Evolutionary conservation across 2,888 invertebrate species (phyloP).

Genomic region (Watsonalla cultraria): DNA sequence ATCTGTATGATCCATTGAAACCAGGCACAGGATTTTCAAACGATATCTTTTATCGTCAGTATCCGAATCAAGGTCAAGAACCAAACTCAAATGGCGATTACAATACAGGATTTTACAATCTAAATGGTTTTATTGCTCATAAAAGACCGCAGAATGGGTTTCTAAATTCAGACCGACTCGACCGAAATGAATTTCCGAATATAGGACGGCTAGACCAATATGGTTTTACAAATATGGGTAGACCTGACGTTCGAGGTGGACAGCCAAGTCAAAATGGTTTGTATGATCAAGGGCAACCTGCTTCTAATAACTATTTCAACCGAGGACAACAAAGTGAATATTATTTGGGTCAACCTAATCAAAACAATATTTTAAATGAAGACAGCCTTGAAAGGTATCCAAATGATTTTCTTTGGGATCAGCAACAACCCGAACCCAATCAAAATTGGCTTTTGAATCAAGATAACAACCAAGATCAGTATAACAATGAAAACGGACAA

Average conservation of each 20-base stretch:
- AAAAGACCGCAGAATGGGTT: not conserved
- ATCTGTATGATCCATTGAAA: not conserved
- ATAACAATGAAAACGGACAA: not conserved
- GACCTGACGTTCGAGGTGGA: no score
- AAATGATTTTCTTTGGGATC: no score
- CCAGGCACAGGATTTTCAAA: not conserved
- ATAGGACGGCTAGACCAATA: not conserved
- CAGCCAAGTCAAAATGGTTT: not conserved
- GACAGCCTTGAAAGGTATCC: no score
- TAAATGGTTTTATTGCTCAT: not conserved
- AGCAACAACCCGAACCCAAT: not conserved
- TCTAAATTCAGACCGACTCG: not conserved
- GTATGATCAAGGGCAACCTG: not conserved
- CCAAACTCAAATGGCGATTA: not conserved
- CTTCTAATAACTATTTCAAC: not conserved
- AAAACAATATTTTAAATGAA: not conserved
- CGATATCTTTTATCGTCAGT: not conserved
- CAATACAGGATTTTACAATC: not conserved
- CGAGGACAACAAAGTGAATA: not conserved
- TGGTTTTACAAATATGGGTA: not conserved
- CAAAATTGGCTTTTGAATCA: not conserved
- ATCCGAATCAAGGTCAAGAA: not conserved
- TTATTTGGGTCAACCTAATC: no score
- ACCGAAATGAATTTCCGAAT: not conserved
- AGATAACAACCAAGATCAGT: not conserved